Percentiles rank a stretch among this genome's conserved stretches.
phyloP scores from a whole-genome alignment of 2,888 invertebrate species.

The Cheilosia vulpina region DNA sequence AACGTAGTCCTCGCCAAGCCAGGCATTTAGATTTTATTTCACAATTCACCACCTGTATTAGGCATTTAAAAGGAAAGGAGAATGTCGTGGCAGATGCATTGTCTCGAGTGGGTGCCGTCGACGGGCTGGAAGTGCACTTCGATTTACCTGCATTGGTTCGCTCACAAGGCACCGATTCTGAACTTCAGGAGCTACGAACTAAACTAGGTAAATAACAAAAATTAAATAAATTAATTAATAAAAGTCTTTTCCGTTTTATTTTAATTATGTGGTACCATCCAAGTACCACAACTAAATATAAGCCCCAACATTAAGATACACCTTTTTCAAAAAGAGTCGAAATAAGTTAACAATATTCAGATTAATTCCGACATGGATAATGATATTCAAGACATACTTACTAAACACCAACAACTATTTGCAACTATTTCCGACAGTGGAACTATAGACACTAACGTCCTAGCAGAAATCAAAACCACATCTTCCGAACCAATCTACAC shows the following conservation, averaged over 20 bases:
- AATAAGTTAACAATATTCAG: too few relatives aligned
- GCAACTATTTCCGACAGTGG: background rate
- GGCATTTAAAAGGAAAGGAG: background rate
- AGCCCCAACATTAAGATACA: too few relatives aligned
- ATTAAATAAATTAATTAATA: too few relatives aligned
- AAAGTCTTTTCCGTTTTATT: too few relatives aligned
- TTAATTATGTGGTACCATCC: too few relatives aligned
- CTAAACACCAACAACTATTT: too few relatives aligned
- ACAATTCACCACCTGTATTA: background rate
- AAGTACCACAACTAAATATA: too few relatives aligned
- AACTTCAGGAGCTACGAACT: slow-evolving; percentile 3
- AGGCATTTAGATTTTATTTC: slow-evolving; percentile 5
- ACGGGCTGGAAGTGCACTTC: background rate
- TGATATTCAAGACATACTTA: too few relatives aligned
- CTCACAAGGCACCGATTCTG: background rate
- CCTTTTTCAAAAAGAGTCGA: too few relatives aligned
- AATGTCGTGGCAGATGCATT: slow-evolving; percentile 10
- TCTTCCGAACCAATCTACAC: slow-evolving; percentile 31
- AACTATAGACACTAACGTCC: too few relatives aligned
- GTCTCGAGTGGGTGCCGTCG: background rate
- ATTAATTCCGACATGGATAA: too few relatives aligned
- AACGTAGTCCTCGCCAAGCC: slow-evolving; percentile 9
- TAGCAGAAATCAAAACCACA: background rate
- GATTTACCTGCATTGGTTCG: slow-evolving; percentile 1
- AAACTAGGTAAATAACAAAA: background rate